Percentiles rank a stretch among this genome's conserved stretches.
Evolutionary conservation across 1,140 invertebrate species (phyloP).

Genomic region (Orchestia grillus): DNA sequence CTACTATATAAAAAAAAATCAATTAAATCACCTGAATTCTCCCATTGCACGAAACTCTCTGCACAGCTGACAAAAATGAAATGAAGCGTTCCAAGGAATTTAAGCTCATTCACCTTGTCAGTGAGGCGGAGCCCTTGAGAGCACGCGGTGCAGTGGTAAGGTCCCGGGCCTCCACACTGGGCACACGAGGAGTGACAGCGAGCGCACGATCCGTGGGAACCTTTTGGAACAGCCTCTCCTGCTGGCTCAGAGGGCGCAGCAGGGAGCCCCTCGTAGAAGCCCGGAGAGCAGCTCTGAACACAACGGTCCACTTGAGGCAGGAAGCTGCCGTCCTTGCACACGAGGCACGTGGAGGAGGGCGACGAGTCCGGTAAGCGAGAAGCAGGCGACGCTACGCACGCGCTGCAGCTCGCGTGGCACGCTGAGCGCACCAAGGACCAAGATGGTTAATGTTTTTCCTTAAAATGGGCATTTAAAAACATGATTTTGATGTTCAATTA

Average conservation of each 20-base stretch:
- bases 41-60: background rate
- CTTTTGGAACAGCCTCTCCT: background rate
- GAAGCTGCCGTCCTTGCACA: constrained; percentile 50
- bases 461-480: too few relatives aligned
- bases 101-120: constrained; percentile 32
- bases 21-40: background rate
- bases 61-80: background rate
- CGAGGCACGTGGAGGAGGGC: constrained; percentile 57
- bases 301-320: constrained; percentile 57
- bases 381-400: constrained; percentile 13
- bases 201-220: constrained; percentile 29
- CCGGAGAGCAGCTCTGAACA: constrained; percentile 57
- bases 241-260: too few relatives aligned
- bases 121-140: constrained; percentile 51
- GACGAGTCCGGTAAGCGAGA: constrained; percentile 10
- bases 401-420: background rate
- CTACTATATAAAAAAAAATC: background rate
- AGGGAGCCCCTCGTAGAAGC: constrained; percentile 46
- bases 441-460: background rate
- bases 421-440: background rate
- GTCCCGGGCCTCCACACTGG: constrained; percentile 57
- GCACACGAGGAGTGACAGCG: constrained; percentile 61
- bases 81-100: background rate
- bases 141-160: constrained; percentile 58
- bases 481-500: too few relatives aligned